A percentile compares a stretch with the other conserved stretches of the same genome.
These are phyloP conservation scores for Heliocidaris tuberculata DNA, from an alignment of 35 echinoderm and acorn worm genomes.

Conservation along the genomic window DNA sequence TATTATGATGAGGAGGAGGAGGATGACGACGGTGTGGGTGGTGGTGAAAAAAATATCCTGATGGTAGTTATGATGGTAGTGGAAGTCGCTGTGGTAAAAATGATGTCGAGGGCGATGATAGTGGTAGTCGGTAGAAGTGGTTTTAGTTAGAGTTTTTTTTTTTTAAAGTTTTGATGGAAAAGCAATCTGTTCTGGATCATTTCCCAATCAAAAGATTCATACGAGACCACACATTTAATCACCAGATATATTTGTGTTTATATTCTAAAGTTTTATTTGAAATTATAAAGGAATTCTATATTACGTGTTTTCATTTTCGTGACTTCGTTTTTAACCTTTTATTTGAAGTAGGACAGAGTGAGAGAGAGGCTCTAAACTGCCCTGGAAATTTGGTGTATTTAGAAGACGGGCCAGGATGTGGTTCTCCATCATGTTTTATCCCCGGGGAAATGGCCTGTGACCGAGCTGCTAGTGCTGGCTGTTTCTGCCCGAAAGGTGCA, in stretches of 20 bases:
- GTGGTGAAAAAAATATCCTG: no score
- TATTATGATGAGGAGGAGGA: neutral
- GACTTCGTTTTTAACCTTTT: neutral
- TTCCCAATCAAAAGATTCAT: no score
- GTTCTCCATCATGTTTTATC: neutral
- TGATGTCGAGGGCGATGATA: no score
- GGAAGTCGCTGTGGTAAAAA: neutral
- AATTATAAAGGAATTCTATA: no score
- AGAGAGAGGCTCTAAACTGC: neutral
- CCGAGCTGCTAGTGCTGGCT: neutral
- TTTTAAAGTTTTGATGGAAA: no score
- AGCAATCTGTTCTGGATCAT: no score
- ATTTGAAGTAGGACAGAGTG: neutral
- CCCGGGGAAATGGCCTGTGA: neutral
- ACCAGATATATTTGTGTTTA: no score
- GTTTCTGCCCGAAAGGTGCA: neutral
- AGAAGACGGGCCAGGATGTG: neutral
- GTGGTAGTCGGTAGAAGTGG: no score
- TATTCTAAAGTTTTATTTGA: no score
- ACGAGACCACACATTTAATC: no score
- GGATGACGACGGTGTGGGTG: conserved; percentile 1
- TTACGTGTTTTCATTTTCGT: neutral
- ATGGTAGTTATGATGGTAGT: neutral
- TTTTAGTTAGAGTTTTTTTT: no score
- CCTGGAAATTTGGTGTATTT: neutral